Conservation (phyloP, 2,797 vertebrate genomes). For the Hozukius guyotensis region DNA sequence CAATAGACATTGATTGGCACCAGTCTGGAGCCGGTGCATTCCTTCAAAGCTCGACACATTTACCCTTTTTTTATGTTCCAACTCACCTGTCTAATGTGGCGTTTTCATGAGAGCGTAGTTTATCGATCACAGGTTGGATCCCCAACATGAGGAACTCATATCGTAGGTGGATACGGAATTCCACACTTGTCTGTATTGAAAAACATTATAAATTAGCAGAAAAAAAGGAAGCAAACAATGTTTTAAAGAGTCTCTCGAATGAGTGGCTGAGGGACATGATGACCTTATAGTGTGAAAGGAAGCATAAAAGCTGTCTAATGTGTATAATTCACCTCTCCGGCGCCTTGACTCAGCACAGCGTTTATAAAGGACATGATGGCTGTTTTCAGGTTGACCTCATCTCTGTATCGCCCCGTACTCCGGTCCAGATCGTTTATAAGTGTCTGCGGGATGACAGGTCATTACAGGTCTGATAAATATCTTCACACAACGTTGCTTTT, state of each 20-base stretch:
- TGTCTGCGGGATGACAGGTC: constrained; percentile 81
- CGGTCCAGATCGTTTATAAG: constrained; percentile 97
- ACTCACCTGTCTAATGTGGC: constrained; percentile 95
- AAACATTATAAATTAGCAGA: neutral
- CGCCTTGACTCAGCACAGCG: constrained; percentile 96
- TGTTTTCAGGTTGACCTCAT: constrained; percentile 98
- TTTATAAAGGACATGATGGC: constrained; percentile 99
- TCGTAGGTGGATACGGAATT: constrained; percentile 97
- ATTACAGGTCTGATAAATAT: constrained; percentile 30
- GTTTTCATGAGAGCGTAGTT: constrained; percentile 96
- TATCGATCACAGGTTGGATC: constrained; percentile 98
- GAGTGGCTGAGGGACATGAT: neutral
- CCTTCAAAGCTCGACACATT: neutral
- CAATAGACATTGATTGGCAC: neutral
- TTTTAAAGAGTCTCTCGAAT: constrained; percentile 7
- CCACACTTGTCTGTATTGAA: constrained; percentile 88
- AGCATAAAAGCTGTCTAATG: neutral
- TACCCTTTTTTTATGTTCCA: neutral
- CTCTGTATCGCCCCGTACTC: constrained; percentile 95
- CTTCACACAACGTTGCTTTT: neutral
- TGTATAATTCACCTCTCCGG: constrained; percentile 90
- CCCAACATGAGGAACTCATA: constrained; percentile 99
- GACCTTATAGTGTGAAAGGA: neutral
- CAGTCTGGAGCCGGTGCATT: too few species aligned
- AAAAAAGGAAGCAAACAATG: neutral